Conservation (phyloP, 2,797 vertebrate species). For the Chlorospingus flavigularis region DNA sequence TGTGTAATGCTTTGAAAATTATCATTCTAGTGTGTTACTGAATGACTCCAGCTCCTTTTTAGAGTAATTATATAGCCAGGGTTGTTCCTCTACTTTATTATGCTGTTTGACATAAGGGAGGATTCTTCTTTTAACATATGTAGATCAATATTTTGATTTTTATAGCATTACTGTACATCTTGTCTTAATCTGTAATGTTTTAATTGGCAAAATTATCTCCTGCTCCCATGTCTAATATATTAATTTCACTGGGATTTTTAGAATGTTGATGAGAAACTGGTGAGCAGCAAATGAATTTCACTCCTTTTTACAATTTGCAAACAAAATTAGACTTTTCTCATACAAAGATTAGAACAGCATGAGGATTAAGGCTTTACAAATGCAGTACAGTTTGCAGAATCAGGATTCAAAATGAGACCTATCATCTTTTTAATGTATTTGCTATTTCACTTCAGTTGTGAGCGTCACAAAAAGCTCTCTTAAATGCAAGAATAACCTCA, state of each 20-base stretch:
- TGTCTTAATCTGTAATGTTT: background rate
- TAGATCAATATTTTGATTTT: background rate
- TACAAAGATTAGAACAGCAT: background rate
- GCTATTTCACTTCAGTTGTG: background rate
- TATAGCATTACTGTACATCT: background rate
- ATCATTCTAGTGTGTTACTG: background rate
- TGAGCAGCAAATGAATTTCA: background rate
- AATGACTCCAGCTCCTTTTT: background rate
- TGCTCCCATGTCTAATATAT: background rate
- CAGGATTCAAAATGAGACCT: background rate
- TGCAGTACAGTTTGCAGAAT: background rate
- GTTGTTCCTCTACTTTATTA: background rate
- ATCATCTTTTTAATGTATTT: conserved; percentile 1
- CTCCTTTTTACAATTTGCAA: background rate
- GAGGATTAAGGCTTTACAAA: background rate
- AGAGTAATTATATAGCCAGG: background rate
- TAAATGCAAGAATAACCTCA: background rate
- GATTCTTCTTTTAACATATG: background rate
- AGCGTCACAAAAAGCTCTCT: background rate
- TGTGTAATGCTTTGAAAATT: background rate
- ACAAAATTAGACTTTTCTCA: background rate
- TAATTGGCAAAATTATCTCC: background rate
- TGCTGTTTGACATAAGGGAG: background rate
- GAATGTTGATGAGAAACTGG: background rate
- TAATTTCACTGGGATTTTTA: background rate